Base-by-base conservation (phyloP, 1,140 invertebrate species). In the Heliothis virescens region DNA sequence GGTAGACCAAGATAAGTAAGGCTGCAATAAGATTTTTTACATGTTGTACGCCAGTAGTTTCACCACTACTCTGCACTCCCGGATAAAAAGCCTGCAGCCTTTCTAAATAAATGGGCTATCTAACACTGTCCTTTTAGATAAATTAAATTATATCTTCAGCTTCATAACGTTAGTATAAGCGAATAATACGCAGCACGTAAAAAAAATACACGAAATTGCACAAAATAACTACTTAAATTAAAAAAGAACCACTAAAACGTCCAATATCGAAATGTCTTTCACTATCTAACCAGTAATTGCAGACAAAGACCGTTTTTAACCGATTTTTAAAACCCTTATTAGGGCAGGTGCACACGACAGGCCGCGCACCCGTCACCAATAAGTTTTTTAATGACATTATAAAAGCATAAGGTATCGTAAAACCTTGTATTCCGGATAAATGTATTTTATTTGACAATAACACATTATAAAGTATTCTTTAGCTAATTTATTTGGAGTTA, bases 361-460 rank as follows among this genome's bases (percentile, higher is more conserved):
- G 53, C 69, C 21, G 26, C 55, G 57, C 84, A 59, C 52, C 77
- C 57, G 73, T 34, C 72, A 60, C 80, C 59, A 60, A 59, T 75
- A 62, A 16, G 59, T 62, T 50, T 21, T 84, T 88, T 90, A 89
- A 89, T 86, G 87, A 85, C 83, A 89, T 87, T 90, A 90, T 90
- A 90, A 90, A 91, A 85, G 87, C 86, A 89, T 90, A 89, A 87
- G 85, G 84, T 81, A 81, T 79, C 80, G 76, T 74, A 69, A 67
- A 80, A 59, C 62, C n/a, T 57, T 57, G 29, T 53, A 74, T 72
- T 79, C 52, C 29, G 65, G 52, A 18, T 47, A 48, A 78, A 67
- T 52, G 15, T 53, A 55, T 78, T 69, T 76, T 65, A 76, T 76
- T 52, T 18, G 10, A 52, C 48, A 50, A 34, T 76, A 29, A 41